Evolutionary conservation across 2,888 invertebrate genomes (phyloP).

Genomic region (Pseudococcus longispinus): DNA sequence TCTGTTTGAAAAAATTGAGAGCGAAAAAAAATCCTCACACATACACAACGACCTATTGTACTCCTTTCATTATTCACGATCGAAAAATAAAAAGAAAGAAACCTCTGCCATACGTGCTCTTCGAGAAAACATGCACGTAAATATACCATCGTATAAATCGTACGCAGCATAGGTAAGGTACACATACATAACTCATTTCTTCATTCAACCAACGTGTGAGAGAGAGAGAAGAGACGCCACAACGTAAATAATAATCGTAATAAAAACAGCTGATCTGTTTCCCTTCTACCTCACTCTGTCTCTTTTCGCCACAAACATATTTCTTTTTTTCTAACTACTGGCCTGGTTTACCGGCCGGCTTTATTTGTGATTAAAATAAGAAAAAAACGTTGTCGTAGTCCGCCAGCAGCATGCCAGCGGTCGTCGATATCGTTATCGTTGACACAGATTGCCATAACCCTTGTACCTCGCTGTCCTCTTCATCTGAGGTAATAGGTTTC

Average conservation of each 20-base stretch:
- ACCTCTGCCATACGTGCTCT: too few relatives aligned
- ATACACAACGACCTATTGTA: not conserved
- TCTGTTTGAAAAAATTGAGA: not conserved
- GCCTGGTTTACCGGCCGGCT: slow-evolving; percentile 36
- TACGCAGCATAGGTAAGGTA: not conserved
- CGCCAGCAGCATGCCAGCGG: not conserved
- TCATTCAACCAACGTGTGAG: not conserved
- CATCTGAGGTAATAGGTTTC: not conserved
- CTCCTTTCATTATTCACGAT: not conserved
- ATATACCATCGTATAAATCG: not conserved
- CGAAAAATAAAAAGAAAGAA: not conserved
- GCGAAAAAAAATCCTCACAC: not conserved
- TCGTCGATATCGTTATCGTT: not conserved
- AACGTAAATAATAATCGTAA: slow-evolving; percentile 10
- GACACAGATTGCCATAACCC: not conserved
- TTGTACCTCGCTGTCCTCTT: not conserved
- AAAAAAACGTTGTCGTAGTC: not conserved
- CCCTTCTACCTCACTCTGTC: not conserved
- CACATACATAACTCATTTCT: not conserved
- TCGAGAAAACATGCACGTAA: not conserved
- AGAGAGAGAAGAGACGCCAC: not conserved
- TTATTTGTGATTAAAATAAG: slow-evolving; percentile 22
- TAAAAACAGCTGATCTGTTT: not conserved
- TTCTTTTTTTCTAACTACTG: slow-evolving; percentile 45
- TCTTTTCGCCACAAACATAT: not conserved